Base-by-base conservation (phyloP, 2,888 invertebrate genomes). In the Rhorus exstirpatorius region DNA sequence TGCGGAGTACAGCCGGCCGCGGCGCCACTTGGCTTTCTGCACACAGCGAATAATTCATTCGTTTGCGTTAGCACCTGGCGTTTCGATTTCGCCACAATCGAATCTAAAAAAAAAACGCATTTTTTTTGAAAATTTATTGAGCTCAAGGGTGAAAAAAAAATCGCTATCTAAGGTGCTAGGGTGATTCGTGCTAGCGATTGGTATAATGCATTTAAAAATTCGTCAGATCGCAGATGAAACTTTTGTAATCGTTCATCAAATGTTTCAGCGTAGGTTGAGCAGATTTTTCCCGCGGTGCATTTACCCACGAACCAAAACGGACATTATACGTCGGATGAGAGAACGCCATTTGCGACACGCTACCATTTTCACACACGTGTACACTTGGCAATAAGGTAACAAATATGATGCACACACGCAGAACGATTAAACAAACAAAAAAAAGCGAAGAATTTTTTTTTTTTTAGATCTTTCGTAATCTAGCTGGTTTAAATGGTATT, bases 221-320 rank as follows among this genome's bases (percentile, higher is more conserved):
- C 17, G 1, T 8, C 8, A 21, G 19, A n/a, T 7, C 12, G 7
- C 14, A 3, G 1, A 38, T 26, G 21, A 1, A 41, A 26, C 26
- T 0, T 1, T 35, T n/a, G 7, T 31, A 10, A 63, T 41, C 10
- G 51, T 44, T 53, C 10, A 21, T 44, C 8, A 72, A 67, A 83
- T 88, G 84, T 92, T 92, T 85, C 89, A 92, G 91, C 90, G 86
- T 91, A 93, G 90, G 90, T 90, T 92, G 90, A 93, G 85, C 83
- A 86, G 79, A 68, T n/a, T 21, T 70, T 87, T 75, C 76, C 82
- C 76, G 77, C 84, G 88, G 83, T 88, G 91, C 90, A 92, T 91
- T 92, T 91, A 91, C 85, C 87, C 85, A 88, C 61, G 51, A 79
- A 68, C 44, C 79, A 51, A 53, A 79, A 65, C 58, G 55, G 46